Evolutionary conservation across 2,797 vertebrate species (phyloP), one percentile per base, ranked within the genome.

Genomic region (Coranthus polyacanthus): DNA sequence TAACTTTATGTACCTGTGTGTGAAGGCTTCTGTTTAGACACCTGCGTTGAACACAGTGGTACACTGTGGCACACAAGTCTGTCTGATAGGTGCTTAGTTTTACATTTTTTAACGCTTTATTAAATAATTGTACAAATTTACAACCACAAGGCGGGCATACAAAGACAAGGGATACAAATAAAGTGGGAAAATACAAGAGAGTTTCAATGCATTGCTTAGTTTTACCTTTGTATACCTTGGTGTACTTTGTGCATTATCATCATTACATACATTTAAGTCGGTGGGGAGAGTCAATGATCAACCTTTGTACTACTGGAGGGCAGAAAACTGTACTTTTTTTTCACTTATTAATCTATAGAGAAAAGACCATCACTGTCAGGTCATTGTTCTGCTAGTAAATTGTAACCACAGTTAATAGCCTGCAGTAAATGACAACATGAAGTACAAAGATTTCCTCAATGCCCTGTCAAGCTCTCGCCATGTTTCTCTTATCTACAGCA

Each of bases 301-400:
- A 4, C 43, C 45, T 2, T 39, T 16, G 47, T 55, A 49, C 67
- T 57, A 59, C 61, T 42, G 26, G 64, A 72, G 63, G 68, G 52
- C 50, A 70, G 39, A 79, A 44, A 13, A 5, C 0, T 4, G n/a
- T n/a, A n/a, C 18, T 24, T 41, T 36, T 2, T 24, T 52, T 46
- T 6, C 22, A 12, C 1, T 1, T 2, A 11, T 43, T 8, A 39
- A 43, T 13, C 1, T 3, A 42, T 9, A 10, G 29, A 9, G 12
- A 45, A 2, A 22, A 21, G 38, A 20, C 18, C 9, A 9, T 24
- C 39, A 9, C 6, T 12, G 13, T 7, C 29, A 5, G 8, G 5
- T 59, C 26, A 29, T 29, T 29, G 26, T 29, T 29, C 26, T 29
- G 3, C 26, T 5, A 29, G 20, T 38, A 18, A 34, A 8, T 42